Percentiles rank a stretch among this genome's conserved stretches.
phyloP scores from a whole-genome alignment of 2,888 invertebrate species.

The Spialia ferax region DNA sequence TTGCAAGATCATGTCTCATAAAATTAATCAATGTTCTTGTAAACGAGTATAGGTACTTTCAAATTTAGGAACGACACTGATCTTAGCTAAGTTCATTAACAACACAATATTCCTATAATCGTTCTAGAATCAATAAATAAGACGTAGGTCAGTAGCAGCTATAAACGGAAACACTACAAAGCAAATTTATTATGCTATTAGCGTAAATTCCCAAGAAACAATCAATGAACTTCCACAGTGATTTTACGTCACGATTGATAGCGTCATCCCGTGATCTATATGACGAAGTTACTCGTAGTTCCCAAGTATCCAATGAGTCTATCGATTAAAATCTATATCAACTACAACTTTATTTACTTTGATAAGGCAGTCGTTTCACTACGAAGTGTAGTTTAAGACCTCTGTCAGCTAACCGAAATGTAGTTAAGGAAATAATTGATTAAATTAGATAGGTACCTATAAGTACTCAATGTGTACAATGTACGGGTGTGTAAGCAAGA shows the following conservation, averaged over 20 bases:
- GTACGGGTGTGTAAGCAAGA: no score
- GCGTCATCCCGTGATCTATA: conserved; percentile 37
- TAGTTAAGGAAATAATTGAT: no score
- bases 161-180: background rate
- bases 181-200: background rate
- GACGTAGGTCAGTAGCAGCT: conserved; percentile 3
- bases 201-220: conserved; percentile 13
- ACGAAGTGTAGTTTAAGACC: no score
- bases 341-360: conserved; percentile 43
- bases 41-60: no score
- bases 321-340: conserved; percentile 50
- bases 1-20: no score
- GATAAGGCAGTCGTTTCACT: conserved; percentile 44
- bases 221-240: conserved; percentile 19
- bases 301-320: conserved; percentile 33
- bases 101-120: no score
- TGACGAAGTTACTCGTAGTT: conserved; percentile 46
- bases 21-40: no score
- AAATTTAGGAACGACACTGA: no score
- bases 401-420: no score
- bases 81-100: no score
- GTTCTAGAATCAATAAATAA: background rate
- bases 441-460: no score
- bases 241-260: conserved; percentile 15
- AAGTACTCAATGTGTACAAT: no score